Evolutionary conservation across 2,888 invertebrate species (phyloP).

Genomic region (Heteromurus nitidus): DNA sequence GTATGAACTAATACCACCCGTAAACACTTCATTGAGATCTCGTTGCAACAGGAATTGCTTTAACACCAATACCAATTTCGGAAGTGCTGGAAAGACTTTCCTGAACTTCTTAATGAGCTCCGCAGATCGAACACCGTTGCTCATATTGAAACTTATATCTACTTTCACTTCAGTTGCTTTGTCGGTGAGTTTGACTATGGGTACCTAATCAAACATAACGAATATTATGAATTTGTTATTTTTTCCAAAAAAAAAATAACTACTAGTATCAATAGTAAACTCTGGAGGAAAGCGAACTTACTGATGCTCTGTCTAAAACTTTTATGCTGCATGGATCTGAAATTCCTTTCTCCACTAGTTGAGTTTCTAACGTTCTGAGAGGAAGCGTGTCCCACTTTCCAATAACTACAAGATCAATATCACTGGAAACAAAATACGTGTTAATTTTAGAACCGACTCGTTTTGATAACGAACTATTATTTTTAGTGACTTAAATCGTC

Average conservation of each 20-base stretch:
- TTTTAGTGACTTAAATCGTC: slow-evolving; percentile 68
- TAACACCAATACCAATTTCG: slow-evolving; percentile 95
- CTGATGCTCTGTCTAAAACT: slow-evolving; percentile 97
- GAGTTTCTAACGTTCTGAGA: slow-evolving; percentile 91
- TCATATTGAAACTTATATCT: slow-evolving; percentile 99
- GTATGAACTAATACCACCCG: slow-evolving; percentile 99
- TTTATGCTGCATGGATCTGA: slow-evolving; percentile 93
- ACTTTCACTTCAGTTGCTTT: slow-evolving; percentile 90
- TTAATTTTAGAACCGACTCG: too few relatives aligned
- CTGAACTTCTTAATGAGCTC: slow-evolving; percentile 95
- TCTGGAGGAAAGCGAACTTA: slow-evolving; percentile 75
- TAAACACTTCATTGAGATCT: slow-evolving; percentile 99
- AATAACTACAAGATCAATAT: slow-evolving; percentile 85
- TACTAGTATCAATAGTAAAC: slow-evolving; percentile 10
- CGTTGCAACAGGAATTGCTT: slow-evolving; percentile 99
- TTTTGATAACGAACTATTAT: not conserved
- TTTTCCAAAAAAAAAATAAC: not conserved
- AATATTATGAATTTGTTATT: slow-evolving; percentile 17
- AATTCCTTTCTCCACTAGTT: slow-evolving; percentile 90
- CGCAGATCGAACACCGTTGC: slow-evolving; percentile 96
- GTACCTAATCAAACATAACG: slow-evolving; percentile 79
- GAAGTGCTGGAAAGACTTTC: slow-evolving; percentile 90
- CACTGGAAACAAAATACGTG: slow-evolving; percentile 77
- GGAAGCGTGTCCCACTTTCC: slow-evolving; percentile 93
- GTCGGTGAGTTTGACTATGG: slow-evolving; percentile 98